Evolutionary conservation across 2,113 vertebrate species (phyloP).

Genomic region (Scophthalmus maximus): DNA sequence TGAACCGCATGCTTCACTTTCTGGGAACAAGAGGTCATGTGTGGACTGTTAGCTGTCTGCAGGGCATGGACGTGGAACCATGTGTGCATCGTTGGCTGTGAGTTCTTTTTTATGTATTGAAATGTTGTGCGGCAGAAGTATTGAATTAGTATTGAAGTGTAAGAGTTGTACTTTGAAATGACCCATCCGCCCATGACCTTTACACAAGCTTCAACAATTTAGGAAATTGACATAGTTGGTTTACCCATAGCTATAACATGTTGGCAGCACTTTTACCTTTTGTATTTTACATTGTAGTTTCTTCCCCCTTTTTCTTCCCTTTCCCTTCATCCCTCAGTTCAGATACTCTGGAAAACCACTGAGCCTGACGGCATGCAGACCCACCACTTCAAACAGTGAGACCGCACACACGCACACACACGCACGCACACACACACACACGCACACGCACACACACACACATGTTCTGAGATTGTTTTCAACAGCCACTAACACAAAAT

Average conservation of each 20-base stretch:
- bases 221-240: too few species aligned
- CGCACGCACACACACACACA: constrained; percentile 29
- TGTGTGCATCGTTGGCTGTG: too few species aligned
- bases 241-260: neutral
- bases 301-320: neutral
- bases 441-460: neutral
- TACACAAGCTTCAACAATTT: too few species aligned
- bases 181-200: neutral
- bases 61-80: too few species aligned
- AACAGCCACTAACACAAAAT: neutral
- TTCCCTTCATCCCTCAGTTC: neutral
- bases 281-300: constrained; percentile 1
- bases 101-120: too few species aligned
- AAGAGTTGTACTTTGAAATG: too few species aligned
- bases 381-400: constrained; percentile 12
- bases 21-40: too few species aligned
- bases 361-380: constrained; percentile 15
- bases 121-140: too few species aligned
- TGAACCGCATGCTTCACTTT: too few species aligned
- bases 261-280: constrained; percentile 15
- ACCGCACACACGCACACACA: constrained; percentile 20
- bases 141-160: too few species aligned
- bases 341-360: neutral
- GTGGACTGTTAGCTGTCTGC: too few species aligned
- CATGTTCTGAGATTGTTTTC: neutral